Conservation (phyloP, 2,888 invertebrate species). For the Nomada flava region DNA sequence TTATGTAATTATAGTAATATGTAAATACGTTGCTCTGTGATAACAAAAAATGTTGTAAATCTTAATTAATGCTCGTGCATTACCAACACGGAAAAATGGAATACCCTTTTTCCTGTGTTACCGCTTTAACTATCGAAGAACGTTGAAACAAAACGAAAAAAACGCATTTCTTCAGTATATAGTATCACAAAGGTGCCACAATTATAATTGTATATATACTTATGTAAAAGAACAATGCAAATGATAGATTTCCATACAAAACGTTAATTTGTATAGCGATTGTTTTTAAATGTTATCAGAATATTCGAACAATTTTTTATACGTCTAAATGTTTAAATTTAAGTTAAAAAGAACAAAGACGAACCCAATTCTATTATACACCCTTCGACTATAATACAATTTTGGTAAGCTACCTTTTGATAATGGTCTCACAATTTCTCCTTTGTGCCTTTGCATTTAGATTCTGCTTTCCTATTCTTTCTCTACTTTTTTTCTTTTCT, state of each 20-base stretch:
- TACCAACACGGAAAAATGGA: constrained; percentile 62
- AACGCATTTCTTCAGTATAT: constrained; percentile 46
- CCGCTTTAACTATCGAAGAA: constrained; percentile 18
- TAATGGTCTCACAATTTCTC: constrained; percentile 33
- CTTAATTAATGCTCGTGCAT: constrained; percentile 61
- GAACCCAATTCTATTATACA: constrained; percentile 35
- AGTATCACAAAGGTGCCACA: constrained; percentile 45
- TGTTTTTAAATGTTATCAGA: constrained; percentile 29
- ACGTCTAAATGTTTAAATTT: constrained; percentile 18
- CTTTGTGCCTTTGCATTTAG: constrained; percentile 46
- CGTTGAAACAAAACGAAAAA: constrained; percentile 14
- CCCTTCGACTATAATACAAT: constrained; percentile 25
- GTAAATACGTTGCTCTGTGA: constrained; percentile 77
- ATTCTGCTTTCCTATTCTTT: constrained; percentile 49
- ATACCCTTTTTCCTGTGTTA: constrained; percentile 43
- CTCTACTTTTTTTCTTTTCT: not conserved
- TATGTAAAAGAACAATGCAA: constrained; percentile 10
- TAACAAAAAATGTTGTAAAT: constrained; percentile 68
- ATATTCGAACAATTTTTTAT: constrained; percentile 35
- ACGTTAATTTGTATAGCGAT: constrained; percentile 38
- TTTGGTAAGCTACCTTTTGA: constrained; percentile 21
- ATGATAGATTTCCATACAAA: constrained; percentile 17
- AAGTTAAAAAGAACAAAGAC: not conserved
- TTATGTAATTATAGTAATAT: constrained; percentile 62
- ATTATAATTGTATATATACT: constrained; percentile 38